Evolutionary conservation across 2,888 invertebrate genomes (phyloP).

Genomic region (Stenichneumon culpator): DNA sequence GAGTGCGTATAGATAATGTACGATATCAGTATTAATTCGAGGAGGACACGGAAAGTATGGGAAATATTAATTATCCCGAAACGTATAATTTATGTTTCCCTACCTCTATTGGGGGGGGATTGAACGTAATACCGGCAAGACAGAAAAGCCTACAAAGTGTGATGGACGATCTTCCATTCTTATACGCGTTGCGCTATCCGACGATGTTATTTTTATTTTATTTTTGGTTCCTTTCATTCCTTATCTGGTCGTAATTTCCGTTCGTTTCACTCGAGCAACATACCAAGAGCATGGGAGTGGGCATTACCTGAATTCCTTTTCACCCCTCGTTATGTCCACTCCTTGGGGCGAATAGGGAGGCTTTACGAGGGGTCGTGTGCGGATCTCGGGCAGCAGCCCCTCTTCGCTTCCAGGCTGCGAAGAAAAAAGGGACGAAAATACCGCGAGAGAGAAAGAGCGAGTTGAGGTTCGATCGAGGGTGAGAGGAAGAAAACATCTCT

Average conservation of each 20-base stretch:
- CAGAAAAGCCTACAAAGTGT: conserved; percentile 1
- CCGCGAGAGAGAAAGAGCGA: not conserved
- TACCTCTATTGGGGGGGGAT: conserved; percentile 7
- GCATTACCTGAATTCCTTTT: conserved; percentile 65
- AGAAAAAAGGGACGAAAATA: conserved; percentile 8
- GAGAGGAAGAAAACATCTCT: not conserved
- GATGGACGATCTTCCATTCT: conserved; percentile 37
- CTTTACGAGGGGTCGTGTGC: conserved; percentile 42
- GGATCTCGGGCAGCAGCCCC: conserved; percentile 10
- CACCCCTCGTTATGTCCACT: conserved; percentile 61
- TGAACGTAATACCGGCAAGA: conserved; percentile 35
- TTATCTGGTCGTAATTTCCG: conserved; percentile 23
- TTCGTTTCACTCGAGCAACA: conserved; percentile 33
- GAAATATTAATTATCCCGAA: not conserved
- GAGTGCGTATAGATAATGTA: not conserved
- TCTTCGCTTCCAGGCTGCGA: not conserved
- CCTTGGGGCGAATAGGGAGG: conserved; percentile 38
- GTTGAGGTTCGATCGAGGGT: not conserved
- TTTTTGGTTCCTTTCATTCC: conserved; percentile 28
- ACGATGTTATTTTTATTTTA: conserved; percentile 2
- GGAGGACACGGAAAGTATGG: not conserved
- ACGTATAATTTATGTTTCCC: not conserved
- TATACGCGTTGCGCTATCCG: not conserved
- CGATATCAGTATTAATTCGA: not conserved
- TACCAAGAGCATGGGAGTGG: conserved; percentile 18